Evolutionary conservation across 2,113 vertebrate species (phyloP).

Genomic region (Orycteropus afer): DNA sequence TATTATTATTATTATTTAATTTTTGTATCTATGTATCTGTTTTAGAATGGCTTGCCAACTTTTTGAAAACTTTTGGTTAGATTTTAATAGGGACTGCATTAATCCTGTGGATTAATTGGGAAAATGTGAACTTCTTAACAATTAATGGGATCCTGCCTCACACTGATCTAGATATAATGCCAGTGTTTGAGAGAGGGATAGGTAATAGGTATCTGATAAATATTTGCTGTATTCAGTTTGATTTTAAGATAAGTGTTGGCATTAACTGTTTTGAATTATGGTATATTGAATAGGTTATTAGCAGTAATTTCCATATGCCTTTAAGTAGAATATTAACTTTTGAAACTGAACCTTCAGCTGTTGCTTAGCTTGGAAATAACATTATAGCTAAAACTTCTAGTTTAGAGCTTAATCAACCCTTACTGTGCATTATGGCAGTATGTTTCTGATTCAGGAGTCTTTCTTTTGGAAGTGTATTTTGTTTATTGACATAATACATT

Average conservation of each 20-base stretch:
- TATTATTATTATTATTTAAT: too few relatives aligned
- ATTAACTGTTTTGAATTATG: neutral
- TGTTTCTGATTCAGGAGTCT: neutral
- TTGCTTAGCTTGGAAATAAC: neutral
- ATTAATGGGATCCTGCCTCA: neutral
- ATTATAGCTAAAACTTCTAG: neutral
- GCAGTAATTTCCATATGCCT: neutral
- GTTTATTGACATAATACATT: neutral
- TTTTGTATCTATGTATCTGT: neutral
- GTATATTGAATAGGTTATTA: neutral
- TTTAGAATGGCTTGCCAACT: neutral
- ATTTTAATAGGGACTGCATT: neutral
- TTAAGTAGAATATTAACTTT: slow-evolving; percentile 31
- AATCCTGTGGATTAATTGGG: neutral
- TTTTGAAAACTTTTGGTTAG: neutral
- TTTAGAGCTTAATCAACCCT: neutral
- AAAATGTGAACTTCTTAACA: neutral
- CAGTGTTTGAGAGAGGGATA: neutral
- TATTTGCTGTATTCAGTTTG: neutral
- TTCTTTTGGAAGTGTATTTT: neutral
- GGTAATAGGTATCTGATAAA: neutral
- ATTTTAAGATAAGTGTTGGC: neutral
- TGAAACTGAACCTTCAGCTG: neutral
- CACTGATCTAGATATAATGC: too few relatives aligned
- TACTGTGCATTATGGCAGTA: neutral